These are phyloP conservation scores for Porites lobata DNA, from an alignment of 92 coral and sea anemone species.

Conservation along the genomic window DNA sequence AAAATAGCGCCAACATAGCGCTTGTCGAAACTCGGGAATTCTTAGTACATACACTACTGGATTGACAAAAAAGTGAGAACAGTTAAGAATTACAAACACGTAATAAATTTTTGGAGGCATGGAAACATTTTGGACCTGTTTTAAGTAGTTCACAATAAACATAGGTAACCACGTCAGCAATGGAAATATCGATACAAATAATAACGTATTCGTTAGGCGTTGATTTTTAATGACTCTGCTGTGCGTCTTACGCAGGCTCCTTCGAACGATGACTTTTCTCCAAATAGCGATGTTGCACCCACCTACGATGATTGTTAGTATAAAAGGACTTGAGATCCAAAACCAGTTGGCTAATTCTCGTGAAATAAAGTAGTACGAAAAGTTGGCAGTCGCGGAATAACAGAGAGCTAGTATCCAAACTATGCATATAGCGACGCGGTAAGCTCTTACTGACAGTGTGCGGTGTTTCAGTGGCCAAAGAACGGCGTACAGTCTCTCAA, in stretches of 20 bases:
- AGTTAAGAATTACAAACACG: not conserved
- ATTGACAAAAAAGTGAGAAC: not conserved
- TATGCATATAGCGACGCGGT: not conserved
- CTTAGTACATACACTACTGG: not conserved
- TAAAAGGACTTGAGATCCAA: not conserved
- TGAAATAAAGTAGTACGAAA: not conserved
- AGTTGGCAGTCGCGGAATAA: not conserved
- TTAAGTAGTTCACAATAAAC: not conserved
- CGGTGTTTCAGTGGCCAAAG: not conserved
- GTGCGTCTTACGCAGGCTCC: not conserved
- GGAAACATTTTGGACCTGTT: not conserved
- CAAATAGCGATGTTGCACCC: slow-evolving; percentile 1
- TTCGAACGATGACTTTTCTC: not conserved
- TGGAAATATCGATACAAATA: not conserved
- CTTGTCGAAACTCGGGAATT: not conserved
- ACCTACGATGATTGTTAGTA: not conserved
- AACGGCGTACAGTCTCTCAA: not conserved
- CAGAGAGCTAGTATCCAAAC: not conserved
- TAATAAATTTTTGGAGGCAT: not conserved
- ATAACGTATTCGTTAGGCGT: not conserved
- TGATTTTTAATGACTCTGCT: not conserved
- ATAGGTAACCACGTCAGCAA: not conserved
- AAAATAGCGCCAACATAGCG: not conserved
- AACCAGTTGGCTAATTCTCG: not conserved
- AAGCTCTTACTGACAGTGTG: not conserved